Evolutionary conservation across 2,888 invertebrate species (phyloP).

Genomic region (Diarsia brunnea): DNA sequence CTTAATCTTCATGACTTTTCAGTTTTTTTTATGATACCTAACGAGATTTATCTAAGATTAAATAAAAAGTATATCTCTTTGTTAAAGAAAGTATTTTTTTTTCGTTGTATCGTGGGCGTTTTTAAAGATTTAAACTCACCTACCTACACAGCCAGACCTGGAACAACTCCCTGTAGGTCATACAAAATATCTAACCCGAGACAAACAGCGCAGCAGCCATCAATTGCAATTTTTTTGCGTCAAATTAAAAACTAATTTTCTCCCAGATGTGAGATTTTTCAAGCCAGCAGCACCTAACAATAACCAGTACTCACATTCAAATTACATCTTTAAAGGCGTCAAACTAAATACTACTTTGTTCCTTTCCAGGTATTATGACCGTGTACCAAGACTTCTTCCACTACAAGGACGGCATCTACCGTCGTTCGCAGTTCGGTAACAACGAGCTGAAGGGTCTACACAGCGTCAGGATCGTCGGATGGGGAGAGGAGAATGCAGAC

Average conservation of each 20-base stretch:
- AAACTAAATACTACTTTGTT: constrained; percentile 25
- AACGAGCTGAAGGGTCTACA: constrained; percentile 93
- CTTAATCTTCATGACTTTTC: background rate
- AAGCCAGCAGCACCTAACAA: background rate
- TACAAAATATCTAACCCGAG: too few relatives aligned
- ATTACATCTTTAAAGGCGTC: background rate
- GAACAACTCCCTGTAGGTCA: too few relatives aligned
- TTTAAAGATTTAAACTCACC: too few relatives aligned
- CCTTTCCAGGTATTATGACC: constrained; percentile 94
- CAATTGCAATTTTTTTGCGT: too few relatives aligned
- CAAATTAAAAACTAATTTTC: background rate
- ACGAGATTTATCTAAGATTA: background rate
- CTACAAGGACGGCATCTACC: constrained; percentile 96
- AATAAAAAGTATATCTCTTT: background rate
- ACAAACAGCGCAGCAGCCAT: too few relatives aligned
- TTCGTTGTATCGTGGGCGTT: too few relatives aligned
- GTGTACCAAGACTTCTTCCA: constrained; percentile 98
- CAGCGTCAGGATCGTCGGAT: constrained; percentile 97
- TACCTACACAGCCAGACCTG: too few relatives aligned
- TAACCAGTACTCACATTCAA: background rate
- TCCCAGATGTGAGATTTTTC: background rate
- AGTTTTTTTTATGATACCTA: background rate
- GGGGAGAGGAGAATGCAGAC: constrained; percentile 94
- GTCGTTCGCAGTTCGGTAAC: constrained; percentile 90
- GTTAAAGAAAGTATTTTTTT: background rate